Base-by-base conservation (phyloP, 2,797 vertebrate genomes). In the Oreonectes daqikongensis region DNA sequence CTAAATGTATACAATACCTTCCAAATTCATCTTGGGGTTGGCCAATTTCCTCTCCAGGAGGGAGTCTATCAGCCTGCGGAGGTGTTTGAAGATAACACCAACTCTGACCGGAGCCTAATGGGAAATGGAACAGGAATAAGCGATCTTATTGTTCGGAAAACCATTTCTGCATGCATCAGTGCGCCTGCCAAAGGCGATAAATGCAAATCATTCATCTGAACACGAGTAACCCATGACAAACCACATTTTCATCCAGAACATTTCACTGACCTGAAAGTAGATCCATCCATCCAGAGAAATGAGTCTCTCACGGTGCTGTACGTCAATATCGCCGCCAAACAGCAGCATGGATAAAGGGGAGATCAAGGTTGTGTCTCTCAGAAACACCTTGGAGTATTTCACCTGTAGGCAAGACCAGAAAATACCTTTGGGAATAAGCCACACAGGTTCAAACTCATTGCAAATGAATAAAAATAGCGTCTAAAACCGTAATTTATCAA, bases 31-130 rank as follows among this genome's bases (percentile, higher is more conserved):
- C 88, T 95, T 94, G 1, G 98, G 97, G 85, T 97, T 96, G 89
- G 95, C 94, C 81, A 99, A 93, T 83, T 99, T 99, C 90, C 93
- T 94, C 81, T 95, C 95, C 65, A 99, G 90, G 84, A 99, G 90
- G 26, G 93, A 95, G 79, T 99, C 97, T 82, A 99, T 96, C 64
- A 98, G 94, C 81, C 93, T 91, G 84, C 97, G 94, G 71, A 99
- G 88, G 69, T 99, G 95, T 87, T 99, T 99, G 85, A 99, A 99
- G 90, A 99, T 98, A 63, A 99, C 97, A 0, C 96, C 97, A 24
- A 99, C 97, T 83, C 98, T 94, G 5, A 99, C 96, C 3, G 98
- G 98, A 83, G 98, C 98, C 98, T 97, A 69, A 76, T 1, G 11
- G 10, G 46, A 70, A 64, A 48, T 20, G 1, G 30, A 64, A 65